Percentiles rank a stretch among this genome's conserved stretches.
Conservation (phyloP, 2,888 invertebrate species). For the Drosophila kokeensis region DNA sequence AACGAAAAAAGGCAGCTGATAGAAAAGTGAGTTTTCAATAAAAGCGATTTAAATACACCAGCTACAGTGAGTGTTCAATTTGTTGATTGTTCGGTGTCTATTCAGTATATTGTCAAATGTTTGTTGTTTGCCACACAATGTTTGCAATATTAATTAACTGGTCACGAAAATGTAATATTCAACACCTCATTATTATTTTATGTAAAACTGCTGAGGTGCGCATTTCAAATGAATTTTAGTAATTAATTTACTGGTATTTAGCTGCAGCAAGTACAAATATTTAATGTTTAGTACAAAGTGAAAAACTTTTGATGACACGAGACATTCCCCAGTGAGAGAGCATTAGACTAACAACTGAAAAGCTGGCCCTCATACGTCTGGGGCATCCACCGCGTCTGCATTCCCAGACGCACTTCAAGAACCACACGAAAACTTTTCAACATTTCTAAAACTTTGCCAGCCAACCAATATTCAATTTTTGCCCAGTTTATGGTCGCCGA, state of each 20-base stretch:
- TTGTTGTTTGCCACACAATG: conserved; percentile 1
- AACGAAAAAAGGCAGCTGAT: background rate
- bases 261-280: background rate
- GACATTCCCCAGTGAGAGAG: conserved; percentile 2
- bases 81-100: conserved; percentile 12
- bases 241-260: conserved; percentile 14
- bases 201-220: background rate
- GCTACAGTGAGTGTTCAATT: background rate
- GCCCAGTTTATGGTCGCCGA: background rate
- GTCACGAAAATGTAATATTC: conserved; percentile 1
- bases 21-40: conserved; percentile 14
- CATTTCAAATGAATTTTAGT: background rate
- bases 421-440: conserved; percentile 52
- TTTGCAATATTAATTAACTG: conserved; percentile 33
- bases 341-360: conserved; percentile 2
- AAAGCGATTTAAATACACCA: conserved; percentile 10
- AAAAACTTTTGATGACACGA: conserved; percentile 28
- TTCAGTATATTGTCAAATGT: background rate
- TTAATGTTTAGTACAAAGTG: conserved; percentile 27
- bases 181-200: background rate
- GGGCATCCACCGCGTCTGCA: conserved; percentile 43
- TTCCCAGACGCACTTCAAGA: conserved; percentile 53
- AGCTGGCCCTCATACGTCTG: background rate
- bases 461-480: conserved; percentile 19
- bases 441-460: conserved; percentile 31